phyloP scores from a whole-genome alignment of 37 sponge, comb jelly and placozoan genomes.

The Tethya wilhelma region DNA sequence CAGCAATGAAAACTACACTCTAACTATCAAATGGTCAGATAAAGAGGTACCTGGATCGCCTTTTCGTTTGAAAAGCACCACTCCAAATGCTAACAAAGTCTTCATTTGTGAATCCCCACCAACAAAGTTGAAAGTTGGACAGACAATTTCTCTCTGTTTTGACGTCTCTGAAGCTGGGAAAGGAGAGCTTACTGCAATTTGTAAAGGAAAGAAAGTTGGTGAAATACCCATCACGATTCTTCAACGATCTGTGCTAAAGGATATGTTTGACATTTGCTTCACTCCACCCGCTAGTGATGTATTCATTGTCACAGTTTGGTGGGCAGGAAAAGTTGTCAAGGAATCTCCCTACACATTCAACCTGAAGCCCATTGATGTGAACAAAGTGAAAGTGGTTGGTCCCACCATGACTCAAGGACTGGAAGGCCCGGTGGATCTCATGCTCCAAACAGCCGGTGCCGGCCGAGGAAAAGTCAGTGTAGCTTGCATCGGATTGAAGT shows the following conservation, averaged over 20 bases:
- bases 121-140: constrained; percentile 35
- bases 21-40: constrained; percentile 44
- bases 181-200: constrained; percentile 45
- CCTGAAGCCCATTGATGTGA: constrained; percentile 45
- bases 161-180: constrained; percentile 35
- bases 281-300: constrained; percentile 43
- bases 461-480: constrained; percentile 64
- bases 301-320: constrained; percentile 39
- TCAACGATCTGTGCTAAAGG: constrained; percentile 21
- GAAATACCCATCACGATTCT: constrained; percentile 48
- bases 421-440: constrained; percentile 51
- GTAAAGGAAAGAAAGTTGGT: constrained; percentile 23
- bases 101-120: constrained; percentile 35
- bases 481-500: constrained; percentile 39
- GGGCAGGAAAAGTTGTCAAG: constrained; percentile 54
- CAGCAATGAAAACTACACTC: constrained; percentile 32
- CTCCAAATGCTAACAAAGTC: constrained; percentile 33
- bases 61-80: constrained; percentile 29
- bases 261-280: constrained; percentile 39
- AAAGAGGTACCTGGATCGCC: constrained; percentile 46
- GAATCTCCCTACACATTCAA: constrained; percentile 76
- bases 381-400: constrained; percentile 47
- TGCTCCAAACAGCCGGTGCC: constrained; percentile 40
- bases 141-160: constrained; percentile 34
- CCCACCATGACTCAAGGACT: constrained; percentile 31